Base-by-base conservation (phyloP, 2,797 vertebrate species). In the Hydrocynus forskahlii region DNA sequence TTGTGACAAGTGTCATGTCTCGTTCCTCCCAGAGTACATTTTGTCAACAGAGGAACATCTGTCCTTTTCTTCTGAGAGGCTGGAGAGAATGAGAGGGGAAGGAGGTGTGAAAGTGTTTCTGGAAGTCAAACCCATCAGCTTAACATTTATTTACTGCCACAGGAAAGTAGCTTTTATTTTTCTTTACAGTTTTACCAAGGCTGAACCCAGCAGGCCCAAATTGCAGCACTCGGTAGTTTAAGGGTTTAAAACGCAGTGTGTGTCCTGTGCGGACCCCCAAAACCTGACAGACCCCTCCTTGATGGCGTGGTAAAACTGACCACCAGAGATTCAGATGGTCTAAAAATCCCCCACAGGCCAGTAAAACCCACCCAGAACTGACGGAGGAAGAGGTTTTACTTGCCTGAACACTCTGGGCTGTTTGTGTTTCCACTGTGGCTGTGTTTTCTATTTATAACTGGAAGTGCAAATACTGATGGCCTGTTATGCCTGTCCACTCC, bases 21-120 rank as follows among this genome's bases (percentile, higher is more conserved):
- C 29, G 55, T 57, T 19, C 48, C 71, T 77, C 59, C 71, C 63
- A 80, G 71, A 85, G 75, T 78, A 14, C 48, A 76, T 54, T 83
- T 68, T 67, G 76, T 55, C 66, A 87, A 84, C 74, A 83, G 23
- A 76, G 80, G 86, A 76, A 59, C 23, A n/a, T 75, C 23, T 57
- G 59, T 55, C 78, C 76, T 75, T 38, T 63, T 23, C 73, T 25
- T 67, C 7, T 25, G 59, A 84, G 68, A 66, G 43, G 13, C 17
- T n/a, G 12, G 8, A 8, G 52, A 16, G 12, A 23, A 25, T 38
- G 43, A 12, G 57, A 55, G 23, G 21, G 68, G 23, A 48, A 50
- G 23, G 79, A 82, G n/a, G n/a, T n/a, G n/a, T n/a, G n/a, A n/a
- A n/a, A 60, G 73, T 85, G 14, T 67, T 72, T 78, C 68, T 76